Base-by-base conservation (phyloP, 2,113 vertebrate species). In the Elaphurus davidianus region DNA sequence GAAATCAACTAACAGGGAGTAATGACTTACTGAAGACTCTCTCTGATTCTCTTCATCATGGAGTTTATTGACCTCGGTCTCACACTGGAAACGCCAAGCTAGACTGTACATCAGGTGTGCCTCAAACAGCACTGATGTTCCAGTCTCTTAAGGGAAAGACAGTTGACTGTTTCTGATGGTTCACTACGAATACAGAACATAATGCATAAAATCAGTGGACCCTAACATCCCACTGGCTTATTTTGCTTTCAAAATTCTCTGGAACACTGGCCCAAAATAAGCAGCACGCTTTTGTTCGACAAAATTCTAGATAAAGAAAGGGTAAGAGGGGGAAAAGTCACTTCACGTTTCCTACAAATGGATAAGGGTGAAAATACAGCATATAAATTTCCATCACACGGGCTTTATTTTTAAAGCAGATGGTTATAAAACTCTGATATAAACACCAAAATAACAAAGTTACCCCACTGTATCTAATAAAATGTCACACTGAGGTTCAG, bases 41-140 rank as follows among this genome's bases (percentile, higher is more conserved):
- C 59, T 95, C 90, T 91, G 96, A 74, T 91, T 97, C 74, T 98
- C 98, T 96, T 97, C 98, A 98, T 98, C 94, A 94, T 50, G 93
- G 91, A 98, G 97, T 94, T 95, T 97, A 82, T 83, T 97, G 86
- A 94, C 82, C 87, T 94, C 92, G 67, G 89, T 92, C 64, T 97
- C 45, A 60, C 25, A 87, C 54, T 95, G 27, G 95, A 98, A 97
- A 90, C 92, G 67, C 59, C 55, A 86, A 93, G 88, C 96, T 95
- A 98, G 98, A 98, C 55, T 14, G 33, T 28, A 27, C 28, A 85
- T 97, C 96, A 98, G 98, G 94, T 76, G 82, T 64, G 93, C 85
- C 59, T 82, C 84, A 84, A 36, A 6, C 25, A 95, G 92, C 85
- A 64, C 17, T 21, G 83, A 64, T 47, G 57, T 15, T 43, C 47